Evolutionary conservation across 2,113 vertebrate species (phyloP).

Genomic region (Tachycineta bicolor): DNA sequence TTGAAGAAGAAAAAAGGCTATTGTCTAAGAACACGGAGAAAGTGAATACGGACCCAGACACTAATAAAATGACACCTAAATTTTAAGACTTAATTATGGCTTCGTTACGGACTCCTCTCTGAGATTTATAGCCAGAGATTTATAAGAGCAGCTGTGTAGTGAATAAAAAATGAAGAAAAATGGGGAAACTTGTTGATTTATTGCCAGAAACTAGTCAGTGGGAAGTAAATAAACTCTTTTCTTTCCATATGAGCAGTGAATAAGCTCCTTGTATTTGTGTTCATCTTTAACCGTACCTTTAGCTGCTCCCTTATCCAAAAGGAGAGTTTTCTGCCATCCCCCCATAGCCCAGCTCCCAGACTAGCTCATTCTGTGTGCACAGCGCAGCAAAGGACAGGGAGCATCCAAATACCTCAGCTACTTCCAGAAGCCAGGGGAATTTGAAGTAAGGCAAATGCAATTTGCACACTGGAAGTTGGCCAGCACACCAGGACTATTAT

Average conservation of each 20-base stretch:
- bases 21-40: not conserved
- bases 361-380: not conserved
- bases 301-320: not conserved
- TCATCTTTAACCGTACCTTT: not conserved
- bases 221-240: constrained; percentile 27
- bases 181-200: constrained; percentile 18
- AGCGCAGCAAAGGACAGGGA: not conserved
- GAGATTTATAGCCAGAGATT: constrained; percentile 42
- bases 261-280: not conserved
- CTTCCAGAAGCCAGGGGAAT: constrained; percentile 40
- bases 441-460: not conserved
- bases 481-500: constrained; percentile 50
- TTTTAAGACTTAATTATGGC: constrained; percentile 14
- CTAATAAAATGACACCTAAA: not conserved
- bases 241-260: not conserved
- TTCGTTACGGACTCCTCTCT: not conserved
- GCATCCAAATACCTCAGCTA: not conserved
- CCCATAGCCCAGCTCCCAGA: not conserved
- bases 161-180: constrained; percentile 24
- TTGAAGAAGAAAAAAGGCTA: not conserved
- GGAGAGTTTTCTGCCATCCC: not conserved
- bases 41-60: not conserved
- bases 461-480: constrained; percentile 61
- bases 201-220: not conserved
- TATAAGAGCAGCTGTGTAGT: constrained; percentile 26